phyloP scores from a whole-genome alignment of 1,140 invertebrate genomes.

The Heterodera schachtii region DNA sequence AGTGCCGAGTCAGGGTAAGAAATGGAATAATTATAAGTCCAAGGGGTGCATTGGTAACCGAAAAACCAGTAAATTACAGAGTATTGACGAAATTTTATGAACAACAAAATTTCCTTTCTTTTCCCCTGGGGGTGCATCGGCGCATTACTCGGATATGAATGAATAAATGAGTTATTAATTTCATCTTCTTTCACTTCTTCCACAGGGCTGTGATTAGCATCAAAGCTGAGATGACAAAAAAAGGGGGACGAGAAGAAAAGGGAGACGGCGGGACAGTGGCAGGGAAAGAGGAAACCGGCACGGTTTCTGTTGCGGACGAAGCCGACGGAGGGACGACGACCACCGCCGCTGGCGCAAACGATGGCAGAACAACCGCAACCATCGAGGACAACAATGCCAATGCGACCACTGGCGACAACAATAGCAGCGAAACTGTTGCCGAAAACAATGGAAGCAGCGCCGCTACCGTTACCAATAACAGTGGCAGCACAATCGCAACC shows the following conservation, averaged over 20 bases:
- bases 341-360: not conserved
- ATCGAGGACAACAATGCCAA: not conserved
- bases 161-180: too few relatives aligned
- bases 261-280: not conserved
- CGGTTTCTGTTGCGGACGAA: not conserved
- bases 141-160: not conserved
- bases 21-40: not conserved
- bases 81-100: too few relatives aligned
- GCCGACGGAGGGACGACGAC: not conserved
- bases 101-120: not conserved
- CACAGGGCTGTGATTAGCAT: not conserved
- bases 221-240: not conserved
- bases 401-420: too few relatives aligned
- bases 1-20: conserved; percentile 11
- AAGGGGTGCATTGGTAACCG: too few relatives aligned
- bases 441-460: not conserved
- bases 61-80: too few relatives aligned
- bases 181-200: not conserved
- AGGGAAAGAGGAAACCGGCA: not conserved
- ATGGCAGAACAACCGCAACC: not conserved
- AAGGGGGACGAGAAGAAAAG: not conserved
- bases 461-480: not conserved
- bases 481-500: not conserved
- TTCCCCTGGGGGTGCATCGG: conserved; percentile 1
- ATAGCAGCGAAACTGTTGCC: not conserved